Conservation (phyloP, 2,797 vertebrate species). For the Sebastes matsubarae region DNA sequence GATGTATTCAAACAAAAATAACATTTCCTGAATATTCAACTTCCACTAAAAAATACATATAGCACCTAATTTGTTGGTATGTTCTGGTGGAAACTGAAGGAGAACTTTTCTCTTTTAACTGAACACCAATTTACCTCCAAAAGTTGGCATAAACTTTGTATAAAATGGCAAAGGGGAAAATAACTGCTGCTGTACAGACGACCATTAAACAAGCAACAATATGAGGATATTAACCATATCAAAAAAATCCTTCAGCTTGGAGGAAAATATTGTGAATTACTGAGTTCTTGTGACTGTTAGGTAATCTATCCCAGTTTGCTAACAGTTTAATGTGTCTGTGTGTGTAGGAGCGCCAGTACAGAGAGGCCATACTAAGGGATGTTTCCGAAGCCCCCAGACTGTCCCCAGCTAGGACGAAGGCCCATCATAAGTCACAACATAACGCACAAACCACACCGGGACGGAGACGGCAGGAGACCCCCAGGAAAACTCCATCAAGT, state of each 20-base stretch:
- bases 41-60: not conserved
- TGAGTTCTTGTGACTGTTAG: not conserved
- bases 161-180: not conserved
- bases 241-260: not conserved
- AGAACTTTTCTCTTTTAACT: not conserved
- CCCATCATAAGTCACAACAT: constrained; percentile 55
- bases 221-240: not conserved
- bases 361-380: constrained; percentile 84
- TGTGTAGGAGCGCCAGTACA: constrained; percentile 86
- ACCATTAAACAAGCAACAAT: not conserved
- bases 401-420: constrained; percentile 76
- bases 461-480: constrained; percentile 64
- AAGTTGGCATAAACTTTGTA: not conserved
- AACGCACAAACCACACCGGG: constrained; percentile 66
- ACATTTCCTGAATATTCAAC: not conserved
- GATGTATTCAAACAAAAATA: not conserved
- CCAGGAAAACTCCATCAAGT: constrained; percentile 85
- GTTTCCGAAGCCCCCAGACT: constrained; percentile 71
- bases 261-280: not conserved
- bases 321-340: not conserved
- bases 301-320: not conserved
- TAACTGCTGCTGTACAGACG: not conserved
- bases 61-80: not conserved
- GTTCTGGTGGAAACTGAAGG: not conserved
- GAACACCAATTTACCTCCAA: not conserved